Percentiles rank a stretch among this genome's conserved stretches.
Evolutionary conservation across 2,797 vertebrate species (phyloP).

Genomic region (Coracias cyanogaster): DNA sequence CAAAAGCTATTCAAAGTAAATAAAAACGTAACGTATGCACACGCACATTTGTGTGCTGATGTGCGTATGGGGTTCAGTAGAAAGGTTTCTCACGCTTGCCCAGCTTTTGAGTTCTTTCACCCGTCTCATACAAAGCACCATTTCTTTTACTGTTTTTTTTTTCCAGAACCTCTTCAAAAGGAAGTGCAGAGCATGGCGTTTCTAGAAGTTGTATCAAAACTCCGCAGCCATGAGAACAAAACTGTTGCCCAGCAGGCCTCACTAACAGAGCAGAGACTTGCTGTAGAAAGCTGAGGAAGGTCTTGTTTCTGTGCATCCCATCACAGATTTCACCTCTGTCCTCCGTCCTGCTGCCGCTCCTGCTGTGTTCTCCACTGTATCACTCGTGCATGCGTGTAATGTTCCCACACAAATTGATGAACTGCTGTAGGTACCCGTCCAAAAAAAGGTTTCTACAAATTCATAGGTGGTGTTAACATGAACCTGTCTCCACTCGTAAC

Average conservation of each 20-base stretch:
- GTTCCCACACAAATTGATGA: slow-evolving; percentile 74
- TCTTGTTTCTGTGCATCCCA: slow-evolving; percentile 56
- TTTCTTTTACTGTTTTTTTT: slow-evolving; percentile 30
- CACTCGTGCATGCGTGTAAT: slow-evolving; percentile 84
- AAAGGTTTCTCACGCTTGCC: background rate
- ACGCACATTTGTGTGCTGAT: background rate
- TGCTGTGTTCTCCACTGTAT: slow-evolving; percentile 75
- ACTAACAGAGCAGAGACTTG: slow-evolving; percentile 97
- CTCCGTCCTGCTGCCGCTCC: slow-evolving; percentile 78
- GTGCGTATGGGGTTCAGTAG: fast-evolving
- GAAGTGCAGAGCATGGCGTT: slow-evolving; percentile 94
- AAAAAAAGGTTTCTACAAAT: slow-evolving; percentile 88
- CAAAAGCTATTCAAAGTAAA: background rate
- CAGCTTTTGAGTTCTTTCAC: background rate
- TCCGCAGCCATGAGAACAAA: slow-evolving; percentile 97
- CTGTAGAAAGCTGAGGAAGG: slow-evolving; percentile 93
- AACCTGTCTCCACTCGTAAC: slow-evolving; percentile 78
- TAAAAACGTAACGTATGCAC: fast-evolving
- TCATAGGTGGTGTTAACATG: slow-evolving; percentile 88
- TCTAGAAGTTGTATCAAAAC: slow-evolving; percentile 92
- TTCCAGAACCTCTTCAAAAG: slow-evolving; percentile 91
- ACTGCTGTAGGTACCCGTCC: slow-evolving; percentile 84
- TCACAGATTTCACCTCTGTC: slow-evolving; percentile 75
- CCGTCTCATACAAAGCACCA: background rate
- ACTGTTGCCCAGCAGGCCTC: slow-evolving; percentile 97